Evolutionary conservation across 2,113 vertebrate species (phyloP).

Genomic region (Ranitomeya imitator): DNA sequence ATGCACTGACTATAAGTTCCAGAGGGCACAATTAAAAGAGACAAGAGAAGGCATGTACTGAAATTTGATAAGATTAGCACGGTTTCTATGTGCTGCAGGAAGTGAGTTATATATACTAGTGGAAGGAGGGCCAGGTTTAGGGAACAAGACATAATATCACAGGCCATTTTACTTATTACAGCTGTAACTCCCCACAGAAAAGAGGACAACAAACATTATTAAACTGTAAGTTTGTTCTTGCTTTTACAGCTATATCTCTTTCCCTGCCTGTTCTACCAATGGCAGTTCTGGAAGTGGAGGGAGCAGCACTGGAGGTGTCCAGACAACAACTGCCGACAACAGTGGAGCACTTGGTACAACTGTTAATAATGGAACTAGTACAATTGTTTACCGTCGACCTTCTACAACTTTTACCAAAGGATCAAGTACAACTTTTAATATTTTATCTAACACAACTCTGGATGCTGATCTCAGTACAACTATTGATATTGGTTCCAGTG

Average conservation of each 20-base stretch:
- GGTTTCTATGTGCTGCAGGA: too few species aligned
- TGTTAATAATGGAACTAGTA: not conserved
- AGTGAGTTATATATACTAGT: too few species aligned
- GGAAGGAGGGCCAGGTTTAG: too few species aligned
- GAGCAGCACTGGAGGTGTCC: not conserved
- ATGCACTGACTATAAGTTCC: too few species aligned
- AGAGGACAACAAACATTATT: not conserved
- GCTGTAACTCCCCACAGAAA: not conserved
- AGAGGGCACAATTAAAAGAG: too few species aligned
- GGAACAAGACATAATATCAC: too few species aligned
- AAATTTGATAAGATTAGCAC: too few species aligned
- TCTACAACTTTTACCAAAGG: not conserved
- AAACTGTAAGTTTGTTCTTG: not conserved
- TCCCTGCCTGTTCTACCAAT: not conserved
- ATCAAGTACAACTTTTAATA: not conserved
- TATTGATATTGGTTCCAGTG: not conserved
- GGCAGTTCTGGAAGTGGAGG: not conserved
- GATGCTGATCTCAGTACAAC: not conserved
- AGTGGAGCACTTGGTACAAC: not conserved
- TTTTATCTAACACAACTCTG: not conserved
- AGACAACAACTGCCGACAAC: not conserved
- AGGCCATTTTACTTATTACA: too few species aligned
- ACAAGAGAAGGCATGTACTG: too few species aligned
- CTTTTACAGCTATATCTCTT: not conserved
- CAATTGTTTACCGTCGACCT: not conserved